Conservation (phyloP, 37 sponge, comb jelly and placozoan genomes). For the Chondrilla cf. caribensis region DNA sequence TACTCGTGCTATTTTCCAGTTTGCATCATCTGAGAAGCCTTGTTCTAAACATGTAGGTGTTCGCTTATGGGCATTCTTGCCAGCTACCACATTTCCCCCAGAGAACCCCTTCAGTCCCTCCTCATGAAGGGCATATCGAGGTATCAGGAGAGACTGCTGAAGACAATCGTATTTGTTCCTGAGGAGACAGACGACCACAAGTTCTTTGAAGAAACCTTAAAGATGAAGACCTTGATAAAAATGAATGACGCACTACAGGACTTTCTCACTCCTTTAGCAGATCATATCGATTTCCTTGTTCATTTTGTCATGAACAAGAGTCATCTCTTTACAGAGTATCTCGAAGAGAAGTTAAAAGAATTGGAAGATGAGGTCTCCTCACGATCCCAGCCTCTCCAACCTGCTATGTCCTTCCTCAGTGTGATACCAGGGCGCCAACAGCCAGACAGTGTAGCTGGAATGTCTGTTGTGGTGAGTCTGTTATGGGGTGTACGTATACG, state of each 20-base stretch:
- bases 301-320: slow-evolving; percentile 59
- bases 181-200: not conserved
- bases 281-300: slow-evolving; percentile 43
- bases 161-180: too few relatives aligned
- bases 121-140: not conserved
- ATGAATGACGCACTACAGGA: slow-evolving; percentile 19
- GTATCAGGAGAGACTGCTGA: not conserved
- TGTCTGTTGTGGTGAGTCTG: too few relatives aligned
- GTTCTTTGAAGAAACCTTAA: not conserved
- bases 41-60: too few relatives aligned
- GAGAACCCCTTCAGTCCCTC: not conserved
- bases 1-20: too few relatives aligned
- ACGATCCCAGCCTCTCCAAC: not conserved
- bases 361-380: not conserved
- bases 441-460: too few relatives aligned
- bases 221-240: slow-evolving; percentile 1
- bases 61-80: not conserved
- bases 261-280: slow-evolving; percentile 30
- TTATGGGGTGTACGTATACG: too few relatives aligned
- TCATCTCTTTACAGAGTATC: slow-evolving; percentile 62
- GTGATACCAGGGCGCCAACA: too few relatives aligned
- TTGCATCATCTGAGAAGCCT: too few relatives aligned
- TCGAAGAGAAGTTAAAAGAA: slow-evolving; percentile 37
- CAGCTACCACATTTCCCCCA: not conserved
- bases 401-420: not conserved